Conservation (phyloP, 1,140 invertebrate genomes). For the Saxidomus purpurata region DNA sequence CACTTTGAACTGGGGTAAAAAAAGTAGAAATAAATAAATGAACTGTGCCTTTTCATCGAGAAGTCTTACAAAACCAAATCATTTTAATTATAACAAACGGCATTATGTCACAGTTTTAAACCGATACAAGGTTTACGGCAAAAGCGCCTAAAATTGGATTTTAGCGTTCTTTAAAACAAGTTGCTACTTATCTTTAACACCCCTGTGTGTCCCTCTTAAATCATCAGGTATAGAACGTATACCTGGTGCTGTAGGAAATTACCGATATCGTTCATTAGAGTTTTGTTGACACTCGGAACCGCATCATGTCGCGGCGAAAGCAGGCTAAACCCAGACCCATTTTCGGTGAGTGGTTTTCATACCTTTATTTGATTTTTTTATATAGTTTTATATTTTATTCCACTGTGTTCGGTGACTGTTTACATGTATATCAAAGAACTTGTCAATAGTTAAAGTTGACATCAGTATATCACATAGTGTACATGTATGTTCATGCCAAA, state of each 20-base stretch:
- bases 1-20: no score
- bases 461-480: no score
- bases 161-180: conserved; percentile 11
- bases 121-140: not conserved
- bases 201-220: conserved; percentile 28
- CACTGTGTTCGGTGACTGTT: conserved; percentile 16
- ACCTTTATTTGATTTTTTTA: not conserved
- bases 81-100: no score
- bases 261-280: conserved; percentile 36
- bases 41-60: no score
- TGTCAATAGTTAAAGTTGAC: not conserved
- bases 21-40: no score
- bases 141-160: conserved; percentile 19
- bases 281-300: conserved; percentile 3
- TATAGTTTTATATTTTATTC: not conserved
- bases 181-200: conserved; percentile 43
- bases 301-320: conserved; percentile 65
- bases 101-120: conserved; percentile 37
- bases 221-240: conserved; percentile 5
- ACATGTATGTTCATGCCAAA: not conserved
- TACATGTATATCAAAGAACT: not conserved
- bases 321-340: conserved; percentile 65
- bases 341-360: conserved; percentile 52
- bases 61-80: no score
- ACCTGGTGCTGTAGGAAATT: conserved; percentile 25